Conservation (phyloP, 2,888 invertebrate genomes). For the Lasioglossum marginatum region DNA sequence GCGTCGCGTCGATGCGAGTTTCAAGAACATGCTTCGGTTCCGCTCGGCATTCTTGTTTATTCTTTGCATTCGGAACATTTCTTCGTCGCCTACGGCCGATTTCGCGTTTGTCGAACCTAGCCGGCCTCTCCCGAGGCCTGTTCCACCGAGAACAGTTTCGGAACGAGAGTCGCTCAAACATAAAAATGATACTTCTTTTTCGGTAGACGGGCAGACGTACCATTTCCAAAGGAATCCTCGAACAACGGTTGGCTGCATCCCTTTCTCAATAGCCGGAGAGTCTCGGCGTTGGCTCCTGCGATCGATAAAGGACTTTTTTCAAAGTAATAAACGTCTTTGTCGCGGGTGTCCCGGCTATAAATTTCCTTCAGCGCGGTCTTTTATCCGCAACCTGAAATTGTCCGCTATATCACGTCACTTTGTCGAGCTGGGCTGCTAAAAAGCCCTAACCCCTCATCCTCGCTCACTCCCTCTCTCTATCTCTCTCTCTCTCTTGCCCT, state of each 20-base stretch:
- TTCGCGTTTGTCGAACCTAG: conserved; percentile 22
- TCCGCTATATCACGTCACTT: neutral
- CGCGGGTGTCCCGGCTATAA: conserved; percentile 12
- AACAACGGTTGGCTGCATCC: neutral
- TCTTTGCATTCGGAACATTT: neutral
- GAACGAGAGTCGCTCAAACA: neutral
- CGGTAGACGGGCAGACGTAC: neutral
- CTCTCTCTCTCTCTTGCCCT: neutral
- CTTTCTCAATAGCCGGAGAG: neutral
- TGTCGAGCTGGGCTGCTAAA: conserved; percentile 14
- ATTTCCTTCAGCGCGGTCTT: conserved; percentile 22
- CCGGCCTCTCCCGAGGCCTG: neutral
- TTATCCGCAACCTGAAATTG: conserved; percentile 18
- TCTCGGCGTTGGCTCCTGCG: neutral
- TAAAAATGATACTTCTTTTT: neutral
- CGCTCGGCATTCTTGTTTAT: neutral
- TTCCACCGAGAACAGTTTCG: neutral
- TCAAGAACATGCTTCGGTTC: conserved; percentile 7
- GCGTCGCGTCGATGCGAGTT: neutral
- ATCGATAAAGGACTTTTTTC: conserved; percentile 38
- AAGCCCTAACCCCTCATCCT: conserved; percentile 20
- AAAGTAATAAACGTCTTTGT: conserved; percentile 25
- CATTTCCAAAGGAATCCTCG: neutral
- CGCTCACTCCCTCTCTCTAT: neutral
- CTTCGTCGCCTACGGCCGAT: conserved; percentile 2